Evolutionary conservation across 2,797 vertebrate genomes (phyloP), one percentile per base, ranked within the genome.

Genomic region (Brachymystax lenok): DNA sequence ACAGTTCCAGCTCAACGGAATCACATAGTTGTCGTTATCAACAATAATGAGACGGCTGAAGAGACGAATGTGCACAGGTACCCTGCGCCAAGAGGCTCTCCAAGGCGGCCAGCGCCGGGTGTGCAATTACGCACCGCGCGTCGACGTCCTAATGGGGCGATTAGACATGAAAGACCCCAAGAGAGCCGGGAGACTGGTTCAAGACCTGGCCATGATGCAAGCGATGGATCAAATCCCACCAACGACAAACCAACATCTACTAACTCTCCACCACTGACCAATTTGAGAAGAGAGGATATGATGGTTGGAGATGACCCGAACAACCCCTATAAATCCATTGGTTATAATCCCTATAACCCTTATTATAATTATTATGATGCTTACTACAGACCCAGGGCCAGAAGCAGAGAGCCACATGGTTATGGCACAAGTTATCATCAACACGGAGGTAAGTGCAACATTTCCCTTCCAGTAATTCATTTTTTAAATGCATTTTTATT

Each of bases 311-410:
- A 98, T 76, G 97, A 97, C 56, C 96, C 97, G 0, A 96, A 96
- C 85, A 94, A 96, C 77, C 96, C 96, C 0, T 97, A 97, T 90
- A 98, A 98, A 81, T 90, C 93, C 19, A 86, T 93, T 1, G 96
- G 96, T 79, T 95, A 96, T 85, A 94, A 96, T 64, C 95, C 95
- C 0, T 95, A 96, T 85, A 94, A 96, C 63, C 95, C 95, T 0
- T 96, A 97, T 3, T 96, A 98, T 86, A 98, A 98, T 90, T 96
- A 97, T 92, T 96, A 97, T 77, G 96, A 97, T 90, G 95, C 96
- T 0, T 97, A 97, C 74, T 95, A 96, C 87, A 90, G 95, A 85
- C 95, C 96, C 4, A 91, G 96, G 56, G 70, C 88, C 80, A 59
- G 95, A 78, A 30, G 77, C 61, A 67, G 91, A 63, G n/a, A 61